Percentiles rank a stretch among this genome's conserved stretches.
Conservation (phyloP, 2,888 invertebrate genomes). For the Strigamia transsilvanica region DNA sequence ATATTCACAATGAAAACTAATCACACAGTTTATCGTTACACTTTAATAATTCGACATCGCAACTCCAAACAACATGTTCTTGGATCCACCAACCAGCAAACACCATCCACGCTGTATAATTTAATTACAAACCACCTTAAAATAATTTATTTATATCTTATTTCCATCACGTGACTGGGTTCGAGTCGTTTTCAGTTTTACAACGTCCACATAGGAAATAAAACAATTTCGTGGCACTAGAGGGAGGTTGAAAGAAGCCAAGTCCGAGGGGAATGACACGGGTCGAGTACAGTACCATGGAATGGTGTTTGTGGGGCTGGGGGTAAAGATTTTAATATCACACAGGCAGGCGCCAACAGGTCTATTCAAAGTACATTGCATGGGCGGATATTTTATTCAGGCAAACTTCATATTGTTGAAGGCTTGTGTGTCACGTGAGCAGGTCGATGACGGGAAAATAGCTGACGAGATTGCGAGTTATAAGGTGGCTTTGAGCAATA, state of each 20-base stretch:
- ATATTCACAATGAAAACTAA: no score
- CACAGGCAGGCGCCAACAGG: slow-evolving; percentile 13
- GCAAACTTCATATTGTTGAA: slow-evolving; percentile 26
- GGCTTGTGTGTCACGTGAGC: not conserved
- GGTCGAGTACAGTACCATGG: not conserved
- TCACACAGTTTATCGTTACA: no score
- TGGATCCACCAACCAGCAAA: no score
- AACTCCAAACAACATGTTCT: no score
- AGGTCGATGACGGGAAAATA: slow-evolving; percentile 25
- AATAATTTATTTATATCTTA: not conserved
- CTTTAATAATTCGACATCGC: no score
- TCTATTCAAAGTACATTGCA: slow-evolving; percentile 18
- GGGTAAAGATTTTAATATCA: slow-evolving; percentile 20
- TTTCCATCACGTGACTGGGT: not conserved
- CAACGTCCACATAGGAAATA: slow-evolving; percentile 7
- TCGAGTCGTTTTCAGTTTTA: not conserved
- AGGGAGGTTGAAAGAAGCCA: not conserved
- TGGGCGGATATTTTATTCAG: slow-evolving; percentile 34
- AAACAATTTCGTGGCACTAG: not conserved
- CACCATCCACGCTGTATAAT: no score
- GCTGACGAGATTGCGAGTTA: not conserved
- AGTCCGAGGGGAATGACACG: not conserved
- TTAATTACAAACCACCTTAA: no score
- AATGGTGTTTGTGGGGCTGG: not conserved
- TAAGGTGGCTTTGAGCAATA: not conserved